Conservation (phyloP, 2,888 invertebrate genomes). For the Oxystoma pomonae region DNA sequence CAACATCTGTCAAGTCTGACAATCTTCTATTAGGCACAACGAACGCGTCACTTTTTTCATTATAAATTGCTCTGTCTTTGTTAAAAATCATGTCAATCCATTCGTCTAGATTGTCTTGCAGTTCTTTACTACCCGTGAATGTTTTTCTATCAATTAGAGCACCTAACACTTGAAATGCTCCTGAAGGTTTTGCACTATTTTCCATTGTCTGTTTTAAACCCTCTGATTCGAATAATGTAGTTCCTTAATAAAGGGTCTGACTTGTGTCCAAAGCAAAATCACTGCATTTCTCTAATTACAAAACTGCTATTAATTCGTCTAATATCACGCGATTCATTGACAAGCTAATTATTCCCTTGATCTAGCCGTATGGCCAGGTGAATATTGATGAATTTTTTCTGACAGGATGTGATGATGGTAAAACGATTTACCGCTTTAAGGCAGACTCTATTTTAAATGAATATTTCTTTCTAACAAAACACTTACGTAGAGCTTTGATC, state of each 20-base stretch:
- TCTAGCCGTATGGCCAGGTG: too few species aligned
- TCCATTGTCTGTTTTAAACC: too few species aligned
- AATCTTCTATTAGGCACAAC: neutral
- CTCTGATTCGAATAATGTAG: too few species aligned
- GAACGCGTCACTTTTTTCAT: neutral
- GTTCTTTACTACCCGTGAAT: neutral
- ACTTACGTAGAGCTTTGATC: too few species aligned
- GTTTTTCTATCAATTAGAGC: neutral
- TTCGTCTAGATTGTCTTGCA: neutral
- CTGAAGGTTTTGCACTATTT: neutral
- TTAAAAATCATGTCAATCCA: neutral
- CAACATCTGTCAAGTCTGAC: neutral
- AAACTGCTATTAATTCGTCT: neutral
- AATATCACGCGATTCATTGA: neutral
- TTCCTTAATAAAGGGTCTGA: too few species aligned
- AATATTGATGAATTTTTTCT: too few species aligned
- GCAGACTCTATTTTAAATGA: too few species aligned
- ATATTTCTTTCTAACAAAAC: too few species aligned
- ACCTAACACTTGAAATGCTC: neutral
- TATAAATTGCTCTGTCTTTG: neutral
- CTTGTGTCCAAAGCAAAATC: neutral
- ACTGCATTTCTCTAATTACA: neutral
- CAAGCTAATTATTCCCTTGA: neutral
- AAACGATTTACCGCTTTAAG: too few species aligned
- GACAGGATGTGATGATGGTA: too few species aligned